Evolutionary conservation across 2,797 vertebrate species (phyloP).

Genomic region (Sebastes kiyomatsui): DNA sequence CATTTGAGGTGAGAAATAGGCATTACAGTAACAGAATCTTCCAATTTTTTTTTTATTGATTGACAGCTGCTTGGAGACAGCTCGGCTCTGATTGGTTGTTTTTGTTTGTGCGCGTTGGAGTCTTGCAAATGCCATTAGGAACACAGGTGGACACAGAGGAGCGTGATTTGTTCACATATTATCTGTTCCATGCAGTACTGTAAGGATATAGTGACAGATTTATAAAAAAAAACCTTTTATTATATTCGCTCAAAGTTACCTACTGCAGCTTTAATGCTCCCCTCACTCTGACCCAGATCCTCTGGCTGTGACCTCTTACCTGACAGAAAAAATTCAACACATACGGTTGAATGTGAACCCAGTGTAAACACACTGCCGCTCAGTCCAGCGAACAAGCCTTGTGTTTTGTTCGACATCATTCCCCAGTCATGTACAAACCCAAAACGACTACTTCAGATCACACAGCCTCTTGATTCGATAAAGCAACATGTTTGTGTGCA

Average conservation of each 20-base stretch:
- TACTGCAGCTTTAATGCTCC: not conserved
- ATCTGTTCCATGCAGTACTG: rapidly evolving
- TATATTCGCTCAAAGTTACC: not conserved
- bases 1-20: not conserved
- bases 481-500: constrained; percentile 1
- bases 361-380: constrained; percentile 3
- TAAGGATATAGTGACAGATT: not conserved
- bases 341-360: not conserved
- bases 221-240: no score
- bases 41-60: not conserved
- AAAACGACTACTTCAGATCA: not conserved
- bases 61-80: not conserved
- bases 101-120: not conserved
- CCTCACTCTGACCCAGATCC: constrained; percentile 38
- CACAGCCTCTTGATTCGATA: not conserved
- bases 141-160: no score
- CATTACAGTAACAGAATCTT: not conserved
- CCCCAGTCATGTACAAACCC: not conserved
- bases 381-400: not conserved
- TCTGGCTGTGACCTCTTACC: not conserved
- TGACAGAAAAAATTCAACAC: constrained; percentile 8
- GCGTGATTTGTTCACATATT: not conserved
- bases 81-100: not conserved
- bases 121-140: not conserved
- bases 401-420: constrained; percentile 22